Base-by-base conservation (phyloP, 2,113 vertebrate genomes). In the Cyphomyrus plagiostoma region DNA sequence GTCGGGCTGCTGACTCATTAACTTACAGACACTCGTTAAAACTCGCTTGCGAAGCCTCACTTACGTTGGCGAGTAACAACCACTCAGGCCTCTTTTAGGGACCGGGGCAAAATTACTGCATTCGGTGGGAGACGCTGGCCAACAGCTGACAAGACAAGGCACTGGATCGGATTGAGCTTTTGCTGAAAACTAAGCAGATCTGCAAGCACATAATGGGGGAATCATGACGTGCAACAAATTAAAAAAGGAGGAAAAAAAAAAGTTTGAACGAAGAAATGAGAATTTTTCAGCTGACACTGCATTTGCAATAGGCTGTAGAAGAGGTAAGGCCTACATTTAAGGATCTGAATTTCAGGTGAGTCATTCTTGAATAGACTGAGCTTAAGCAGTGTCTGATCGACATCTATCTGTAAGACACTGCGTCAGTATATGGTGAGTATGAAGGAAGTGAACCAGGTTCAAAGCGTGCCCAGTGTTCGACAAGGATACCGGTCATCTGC, bases 1-100 rank as follows among this genome's bases (percentile, higher is more conserved):
- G 90, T 70, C 86, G 52, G 66, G 87, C 89, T 58, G 85, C 92
- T 90, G 89, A 77, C 58, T 74, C 84, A 88, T 70, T 89, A 70
- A 30, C 26, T 74, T 88, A 50, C 4, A 70, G 87, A 42, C 87
- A 89, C 86, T 91, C 74, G 62, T 90, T 91, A 89, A 89, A 90
- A 87, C 21, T 1, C 11, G 74, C 42, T 87, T 89, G 50, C 39
- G 89, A 89, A 89, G 39, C 19, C 74, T 0, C 74, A 58, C 90
- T 84, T 84, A 86, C 58, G 85, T 62, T 62, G 45, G 30, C 85
- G 83, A 15, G 21, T 77, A 86, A 39, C 90, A 62, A 58, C 35
- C 15, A 7, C 74, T 19, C 3, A 80, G 35, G 30, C 35, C 74
- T 80, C 15, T 80, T 87, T 74, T 26, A 52, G 26, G 85, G 13